Percentiles rank a stretch among this genome's conserved stretches.
phyloP scores from a whole-genome alignment of 2,113 vertebrate species.

The Callipepla californica region DNA sequence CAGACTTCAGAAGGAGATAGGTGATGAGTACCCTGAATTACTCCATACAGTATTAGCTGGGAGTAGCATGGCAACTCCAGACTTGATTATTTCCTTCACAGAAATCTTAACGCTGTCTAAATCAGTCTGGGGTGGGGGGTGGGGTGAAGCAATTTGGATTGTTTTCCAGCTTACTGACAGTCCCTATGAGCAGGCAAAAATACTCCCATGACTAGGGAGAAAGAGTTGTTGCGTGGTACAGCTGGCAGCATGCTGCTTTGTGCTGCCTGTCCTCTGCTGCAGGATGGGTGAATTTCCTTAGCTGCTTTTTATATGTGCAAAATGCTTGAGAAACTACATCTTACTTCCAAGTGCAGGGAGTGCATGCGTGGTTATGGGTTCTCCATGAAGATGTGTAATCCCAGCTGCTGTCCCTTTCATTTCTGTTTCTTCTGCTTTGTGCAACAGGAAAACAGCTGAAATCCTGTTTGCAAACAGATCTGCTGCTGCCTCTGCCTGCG shows the following conservation, averaged over 20 bases:
- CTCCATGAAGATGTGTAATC: background rate
- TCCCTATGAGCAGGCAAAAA: background rate
- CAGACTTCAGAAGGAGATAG: background rate
- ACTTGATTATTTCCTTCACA: background rate
- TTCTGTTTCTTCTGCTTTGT: background rate
- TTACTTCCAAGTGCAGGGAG: slow-evolving; percentile 24
- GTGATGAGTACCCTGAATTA: background rate
- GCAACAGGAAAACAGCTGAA: slow-evolving; percentile 16
- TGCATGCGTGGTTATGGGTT: rapidly evolving
- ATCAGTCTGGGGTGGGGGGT: background rate
- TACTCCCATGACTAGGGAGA: background rate
- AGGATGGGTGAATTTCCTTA: background rate
- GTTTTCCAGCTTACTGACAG: background rate
- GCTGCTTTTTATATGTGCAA: background rate
- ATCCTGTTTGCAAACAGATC: slow-evolving; percentile 29
- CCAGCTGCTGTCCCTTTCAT: slow-evolving; percentile 32
- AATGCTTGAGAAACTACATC: background rate
- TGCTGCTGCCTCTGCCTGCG: background rate
- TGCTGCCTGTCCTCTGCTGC: background rate
- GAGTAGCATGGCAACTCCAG: background rate
- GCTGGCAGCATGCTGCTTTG: background rate
- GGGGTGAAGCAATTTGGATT: background rate
- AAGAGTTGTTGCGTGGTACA: background rate
- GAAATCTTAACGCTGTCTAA: background rate
- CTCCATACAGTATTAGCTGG: background rate